Evolutionary conservation across 2,797 vertebrate species (phyloP), one percentile per base, ranked within the genome.

Genomic region (Microtus obscurus): DNA sequence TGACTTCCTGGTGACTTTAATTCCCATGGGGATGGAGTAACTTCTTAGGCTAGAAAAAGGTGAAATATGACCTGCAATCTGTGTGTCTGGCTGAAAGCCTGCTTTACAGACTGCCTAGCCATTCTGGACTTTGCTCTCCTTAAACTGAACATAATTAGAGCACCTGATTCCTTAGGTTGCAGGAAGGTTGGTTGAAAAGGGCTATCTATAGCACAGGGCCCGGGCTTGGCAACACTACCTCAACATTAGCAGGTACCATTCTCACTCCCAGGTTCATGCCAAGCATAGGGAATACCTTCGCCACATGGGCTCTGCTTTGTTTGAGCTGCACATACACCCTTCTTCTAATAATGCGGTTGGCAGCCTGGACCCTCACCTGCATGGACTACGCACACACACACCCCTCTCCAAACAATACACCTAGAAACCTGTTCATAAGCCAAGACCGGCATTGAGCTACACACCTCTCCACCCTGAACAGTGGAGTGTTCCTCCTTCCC

Each of bases 111-210:
- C 7, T 7, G 12, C 31, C 11, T 74, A 40, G 51, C 23, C 3
- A 13, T 59, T 77, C 43, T 40, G 40, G 81, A 51, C 17, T 7
- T 8, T 29, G n/a, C 10, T 40, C 45, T 9, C 51, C 31, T 79
- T 59, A 56, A 74, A 19, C 7, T 31, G 56, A 78, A 67, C 14
- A 8, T 31, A 11, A 59, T 7, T 12, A 53, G 5, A 53, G 90
- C 5, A 17, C 23, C 9, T 6, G 7, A 17, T 45, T n/a, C 19
- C 2, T 0, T 2, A 21, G 19, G n/a, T 19, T 45, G 16, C 4
- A 12, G 79, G 71, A 29, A 43, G 3, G 7, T 16, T 65, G 45
- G 7, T 16, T 65, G 45, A 37, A 27, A 63, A 29, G 31, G 11
- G 14, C 5, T 4, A 9, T 78, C 74, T 13, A 2, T 0, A 67